phyloP scores from a whole-genome alignment of 2,888 invertebrate genomes.

The Stramonita haemastoma region DNA sequence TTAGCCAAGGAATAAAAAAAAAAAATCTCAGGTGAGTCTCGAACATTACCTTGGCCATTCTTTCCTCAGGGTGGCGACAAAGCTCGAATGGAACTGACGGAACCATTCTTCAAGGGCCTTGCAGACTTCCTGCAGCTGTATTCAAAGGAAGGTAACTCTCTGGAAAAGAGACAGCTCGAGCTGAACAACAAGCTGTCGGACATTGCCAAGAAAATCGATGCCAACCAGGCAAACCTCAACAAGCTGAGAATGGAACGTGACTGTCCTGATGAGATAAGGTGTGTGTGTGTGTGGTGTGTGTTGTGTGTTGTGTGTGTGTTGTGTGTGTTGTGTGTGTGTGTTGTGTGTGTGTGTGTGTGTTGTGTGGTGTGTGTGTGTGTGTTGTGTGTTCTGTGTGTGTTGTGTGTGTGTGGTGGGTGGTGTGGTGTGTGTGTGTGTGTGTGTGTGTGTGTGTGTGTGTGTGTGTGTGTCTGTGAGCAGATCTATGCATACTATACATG shows the following conservation, averaged over 20 bases:
- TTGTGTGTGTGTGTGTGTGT: no score
- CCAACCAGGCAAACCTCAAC: conserved; percentile 56
- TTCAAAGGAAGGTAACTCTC: conserved; percentile 52
- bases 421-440: background rate
- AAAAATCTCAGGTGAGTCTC: background rate
- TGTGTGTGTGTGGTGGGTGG: background rate
- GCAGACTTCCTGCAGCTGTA: conserved; percentile 60
- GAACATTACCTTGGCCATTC: background rate
- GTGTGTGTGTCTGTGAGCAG: background rate
- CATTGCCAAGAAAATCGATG: conserved; percentile 64
- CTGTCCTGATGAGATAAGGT: background rate
- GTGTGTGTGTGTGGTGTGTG: background rate
- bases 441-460: background rate
- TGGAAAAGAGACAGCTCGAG: conserved; percentile 57
- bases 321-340: background rate
- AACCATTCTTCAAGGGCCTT: conserved; percentile 49
- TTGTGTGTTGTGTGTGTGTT: background rate
- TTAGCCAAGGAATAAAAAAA: background rate
- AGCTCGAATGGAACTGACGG: conserved; percentile 36
- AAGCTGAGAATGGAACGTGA: conserved; percentile 37
- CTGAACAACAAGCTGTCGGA: conserved; percentile 63
- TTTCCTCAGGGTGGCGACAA: conserved; percentile 36
- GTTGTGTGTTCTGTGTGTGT: background rate
- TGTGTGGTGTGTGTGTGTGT: background rate
- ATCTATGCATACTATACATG: background rate